phyloP scores from a whole-genome alignment of 1,140 invertebrate genomes.

The Drosophila serrata region DNA sequence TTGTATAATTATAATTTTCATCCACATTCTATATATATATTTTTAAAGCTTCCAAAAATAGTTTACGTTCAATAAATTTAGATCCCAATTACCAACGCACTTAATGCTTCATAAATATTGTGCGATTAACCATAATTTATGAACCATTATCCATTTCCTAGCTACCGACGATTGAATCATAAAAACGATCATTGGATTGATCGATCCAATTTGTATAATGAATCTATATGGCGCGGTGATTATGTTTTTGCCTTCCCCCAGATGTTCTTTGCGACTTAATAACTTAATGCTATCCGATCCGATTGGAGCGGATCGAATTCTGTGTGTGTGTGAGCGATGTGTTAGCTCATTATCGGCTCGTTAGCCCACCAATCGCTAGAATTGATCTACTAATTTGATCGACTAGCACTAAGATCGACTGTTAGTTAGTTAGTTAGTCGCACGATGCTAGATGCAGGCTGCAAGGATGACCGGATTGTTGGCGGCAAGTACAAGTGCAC shows the following conservation, averaged over 20 bases:
- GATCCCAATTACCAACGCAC: not conserved
- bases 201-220: conserved; percentile 50
- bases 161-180: conserved; percentile 30
- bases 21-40: not conserved
- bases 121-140: not conserved
- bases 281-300: conserved; percentile 45
- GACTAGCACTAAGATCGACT: conserved; percentile 23
- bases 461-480: conserved; percentile 78
- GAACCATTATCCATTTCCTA: conserved; percentile 19
- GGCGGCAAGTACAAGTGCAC: conserved; percentile 69
- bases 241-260: conserved; percentile 42
- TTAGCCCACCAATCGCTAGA: conserved; percentile 49
- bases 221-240: conserved; percentile 30
- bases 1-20: no score
- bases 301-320: conserved; percentile 19
- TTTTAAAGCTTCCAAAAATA: not conserved
- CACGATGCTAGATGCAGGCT: conserved; percentile 43
- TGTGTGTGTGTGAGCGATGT: conserved; percentile 15
- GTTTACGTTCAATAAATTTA: not conserved
- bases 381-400: conserved; percentile 55
- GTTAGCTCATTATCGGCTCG: conserved; percentile 59
- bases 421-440: conserved; percentile 28
- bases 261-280: conserved; percentile 40
- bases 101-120: not conserved
- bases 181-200: conserved; percentile 22